A percentile compares a stretch with the other conserved stretches of the same genome.
Evolutionary conservation across 1,140 invertebrate species (phyloP).

Genomic region (Rhyacophila brunnea): DNA sequence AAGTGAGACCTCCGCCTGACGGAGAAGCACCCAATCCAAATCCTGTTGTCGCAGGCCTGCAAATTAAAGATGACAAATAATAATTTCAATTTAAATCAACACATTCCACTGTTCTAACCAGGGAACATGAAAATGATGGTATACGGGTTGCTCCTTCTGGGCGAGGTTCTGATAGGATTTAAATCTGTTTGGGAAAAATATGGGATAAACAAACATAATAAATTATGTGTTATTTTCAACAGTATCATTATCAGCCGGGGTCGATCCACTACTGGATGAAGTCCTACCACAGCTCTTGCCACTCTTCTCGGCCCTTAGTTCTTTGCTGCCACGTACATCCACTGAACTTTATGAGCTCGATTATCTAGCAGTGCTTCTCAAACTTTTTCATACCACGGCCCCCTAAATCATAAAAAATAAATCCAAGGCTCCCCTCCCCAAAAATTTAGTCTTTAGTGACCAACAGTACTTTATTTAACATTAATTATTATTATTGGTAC

Average conservation of each 20-base stretch:
- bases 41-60: constrained; percentile 27
- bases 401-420: no score
- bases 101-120: not conserved
- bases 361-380: no score
- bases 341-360: no score
- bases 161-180: not conserved
- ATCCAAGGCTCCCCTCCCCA: no score
- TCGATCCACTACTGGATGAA: not conserved
- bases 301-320: no score
- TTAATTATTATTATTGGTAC: no score
- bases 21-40: constrained; percentile 38
- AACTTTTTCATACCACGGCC: no score
- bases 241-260: not conserved
- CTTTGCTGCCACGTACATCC: no score
- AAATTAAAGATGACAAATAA: not conserved
- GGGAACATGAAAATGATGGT: not conserved
- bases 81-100: not conserved
- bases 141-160: not conserved
- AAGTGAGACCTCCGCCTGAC: constrained; percentile 30
- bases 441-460: no score
- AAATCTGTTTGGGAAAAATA: not conserved
- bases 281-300: no score
- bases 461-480: no score
- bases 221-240: not conserved
- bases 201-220: not conserved